Evolutionary conservation across 2,797 vertebrate species (phyloP).

Genomic region (Carcharodon carcharias): DNA sequence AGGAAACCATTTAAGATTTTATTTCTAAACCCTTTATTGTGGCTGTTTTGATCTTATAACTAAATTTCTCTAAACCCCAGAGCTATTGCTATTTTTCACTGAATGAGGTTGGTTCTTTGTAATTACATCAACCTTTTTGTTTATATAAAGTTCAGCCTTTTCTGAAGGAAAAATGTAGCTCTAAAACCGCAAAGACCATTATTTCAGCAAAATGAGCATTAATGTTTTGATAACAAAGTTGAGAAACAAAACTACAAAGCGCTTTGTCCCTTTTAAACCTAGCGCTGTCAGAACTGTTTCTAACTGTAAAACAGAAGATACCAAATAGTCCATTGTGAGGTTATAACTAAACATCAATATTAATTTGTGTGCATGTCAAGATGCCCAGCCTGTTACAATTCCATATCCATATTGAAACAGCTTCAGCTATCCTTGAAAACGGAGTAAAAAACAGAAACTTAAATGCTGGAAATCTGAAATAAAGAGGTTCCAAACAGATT

Average conservation of each 20-base stretch:
- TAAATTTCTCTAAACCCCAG: neutral
- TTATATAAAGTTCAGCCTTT: neutral
- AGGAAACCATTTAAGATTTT: neutral
- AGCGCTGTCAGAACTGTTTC: neutral
- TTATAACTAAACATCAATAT: neutral
- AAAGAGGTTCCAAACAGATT: neutral
- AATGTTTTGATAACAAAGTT: neutral
- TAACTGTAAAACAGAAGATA: neutral
- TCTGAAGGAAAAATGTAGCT: neutral
- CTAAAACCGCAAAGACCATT: neutral
- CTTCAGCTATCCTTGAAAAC: neutral
- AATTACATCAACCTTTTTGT: neutral
- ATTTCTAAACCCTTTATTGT: neutral
- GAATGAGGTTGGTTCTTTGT: neutral
- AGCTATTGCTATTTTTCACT: neutral
- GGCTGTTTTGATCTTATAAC: neutral
- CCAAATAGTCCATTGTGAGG: neutral
- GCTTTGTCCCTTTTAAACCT: neutral
- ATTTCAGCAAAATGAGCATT: neutral
- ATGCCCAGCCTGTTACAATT: neutral
- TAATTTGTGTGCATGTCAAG: neutral
- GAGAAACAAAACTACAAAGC: neutral
- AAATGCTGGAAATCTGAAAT: neutral
- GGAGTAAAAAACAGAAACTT: neutral
- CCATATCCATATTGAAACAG: neutral